These are phyloP conservation scores for human DNA, from an alignment of 2,113 vertebrate genomes.

Conservation along the genomic window DNA sequence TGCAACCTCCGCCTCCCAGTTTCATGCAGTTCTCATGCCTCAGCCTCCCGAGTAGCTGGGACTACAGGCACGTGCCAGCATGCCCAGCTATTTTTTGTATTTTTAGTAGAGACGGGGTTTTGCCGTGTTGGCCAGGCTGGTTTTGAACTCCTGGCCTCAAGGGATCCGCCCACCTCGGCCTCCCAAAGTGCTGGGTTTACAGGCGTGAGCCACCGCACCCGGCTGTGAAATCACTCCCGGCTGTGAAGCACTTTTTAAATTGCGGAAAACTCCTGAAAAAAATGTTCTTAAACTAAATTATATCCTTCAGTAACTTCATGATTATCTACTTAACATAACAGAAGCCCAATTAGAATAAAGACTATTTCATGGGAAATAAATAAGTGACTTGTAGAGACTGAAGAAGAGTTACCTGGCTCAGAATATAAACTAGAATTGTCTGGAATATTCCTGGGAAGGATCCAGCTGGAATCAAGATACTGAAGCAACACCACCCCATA, in stretches of 20 bases:
- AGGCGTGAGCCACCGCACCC: fast-evolving
- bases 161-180: too few species aligned
- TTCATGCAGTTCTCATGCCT: too few species aligned
- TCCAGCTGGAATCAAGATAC: background rate
- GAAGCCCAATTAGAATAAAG: background rate
- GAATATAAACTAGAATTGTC: background rate
- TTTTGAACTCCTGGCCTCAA: too few species aligned
- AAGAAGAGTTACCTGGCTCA: background rate
- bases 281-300: background rate
- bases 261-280: background rate
- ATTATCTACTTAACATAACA: background rate
- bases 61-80: too few species aligned
- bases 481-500: background rate
- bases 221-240: background rate
- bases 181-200: too few species aligned
- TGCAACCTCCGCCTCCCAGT: too few species aligned
- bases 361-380: background rate
- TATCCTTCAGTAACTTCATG: background rate
- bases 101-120: too few species aligned
- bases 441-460: background rate
- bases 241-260: background rate
- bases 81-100: too few species aligned
- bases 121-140: too few species aligned
- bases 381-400: background rate
- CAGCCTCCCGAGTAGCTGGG: too few species aligned